These are phyloP conservation scores for Tupaia chinensis DNA, from an alignment of 2,113 vertebrate genomes.

Conservation along the genomic window DNA sequence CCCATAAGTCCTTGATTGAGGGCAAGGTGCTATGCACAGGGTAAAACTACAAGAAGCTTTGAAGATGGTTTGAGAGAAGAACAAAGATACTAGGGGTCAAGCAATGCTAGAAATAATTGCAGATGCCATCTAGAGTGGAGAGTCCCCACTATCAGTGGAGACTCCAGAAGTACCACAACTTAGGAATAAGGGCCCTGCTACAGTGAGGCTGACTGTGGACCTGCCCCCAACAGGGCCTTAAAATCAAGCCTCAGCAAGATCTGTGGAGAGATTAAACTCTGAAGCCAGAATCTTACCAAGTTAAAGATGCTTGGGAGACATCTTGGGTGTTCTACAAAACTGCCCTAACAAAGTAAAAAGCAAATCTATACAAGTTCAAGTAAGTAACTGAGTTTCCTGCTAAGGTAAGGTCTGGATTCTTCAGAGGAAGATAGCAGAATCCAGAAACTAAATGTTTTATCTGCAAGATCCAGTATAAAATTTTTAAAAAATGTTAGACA, in stretches of 20 bases:
- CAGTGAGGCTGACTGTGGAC: not conserved
- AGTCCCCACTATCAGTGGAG: not conserved
- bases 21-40: not conserved
- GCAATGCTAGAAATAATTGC: not conserved
- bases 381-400: not conserved
- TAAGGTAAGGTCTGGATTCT: not conserved
- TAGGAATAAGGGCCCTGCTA: not conserved
- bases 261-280: not conserved
- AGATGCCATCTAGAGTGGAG: not conserved
- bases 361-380: not conserved
- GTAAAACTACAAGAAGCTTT: not conserved
- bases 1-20: not conserved
- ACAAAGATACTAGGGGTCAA: not conserved
- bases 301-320: not conserved
- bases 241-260: not conserved
- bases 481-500: not conserved
- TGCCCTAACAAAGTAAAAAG: not conserved
- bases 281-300: not conserved
- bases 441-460: not conserved
- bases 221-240: not conserved
- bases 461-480: not conserved
- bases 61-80: not conserved
- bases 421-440: not conserved
- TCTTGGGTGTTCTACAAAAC: not conserved
- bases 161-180: not conserved